Base-by-base conservation (phyloP, 2,113 vertebrate genomes). In the Fregata magnificens region DNA sequence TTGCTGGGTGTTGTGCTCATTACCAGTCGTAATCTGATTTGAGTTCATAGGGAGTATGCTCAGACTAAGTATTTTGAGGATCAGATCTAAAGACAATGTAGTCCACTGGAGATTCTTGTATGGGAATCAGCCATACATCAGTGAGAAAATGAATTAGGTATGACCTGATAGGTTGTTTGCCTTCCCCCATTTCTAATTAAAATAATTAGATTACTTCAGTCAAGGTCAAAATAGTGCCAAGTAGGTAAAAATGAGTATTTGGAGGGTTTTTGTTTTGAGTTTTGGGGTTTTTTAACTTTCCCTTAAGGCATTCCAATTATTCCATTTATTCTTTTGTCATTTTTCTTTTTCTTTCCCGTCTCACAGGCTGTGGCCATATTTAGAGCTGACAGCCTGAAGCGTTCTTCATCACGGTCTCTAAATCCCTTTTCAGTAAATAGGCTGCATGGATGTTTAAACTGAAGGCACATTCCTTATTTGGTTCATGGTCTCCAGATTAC, bases 401-500 rank as follows among this genome's bases (percentile, higher is more conserved):
- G 5, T 70, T 96, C 93, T 76, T 69, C 92, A 83, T 95, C 88
- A 49, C 3, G 5, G 52, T 94, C 88, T 97, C 56, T 95, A 96
- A 97, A 97, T 92, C 91, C 89, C 93, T 96, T 96, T 96, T 95
- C 93, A 96, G 93, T 96, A 95, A 94, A 86, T 91, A 94, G 58
- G 49, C 67, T 98, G 96, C 96, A 97, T 97, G 95, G 95, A 95
- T 98, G 90, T 97, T 97, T 93, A 96, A 65, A 88, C 84, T 87
- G 82, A 98, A 96, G 93, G 96, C 86, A 91, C 69, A 69, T 93
- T 96, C 86, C 65, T 96, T 96, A 82, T 91, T 82, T 96, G 95
- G 81, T 96, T 97, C 95, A 84, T 93, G 90, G 91, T 97, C 93
- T 97, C 95, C 94, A 93, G 95, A 93, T 97, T 97, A 92, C 93